phyloP scores from a whole-genome alignment of 2,797 vertebrate species.

The Peromyscus aztecus region DNA sequence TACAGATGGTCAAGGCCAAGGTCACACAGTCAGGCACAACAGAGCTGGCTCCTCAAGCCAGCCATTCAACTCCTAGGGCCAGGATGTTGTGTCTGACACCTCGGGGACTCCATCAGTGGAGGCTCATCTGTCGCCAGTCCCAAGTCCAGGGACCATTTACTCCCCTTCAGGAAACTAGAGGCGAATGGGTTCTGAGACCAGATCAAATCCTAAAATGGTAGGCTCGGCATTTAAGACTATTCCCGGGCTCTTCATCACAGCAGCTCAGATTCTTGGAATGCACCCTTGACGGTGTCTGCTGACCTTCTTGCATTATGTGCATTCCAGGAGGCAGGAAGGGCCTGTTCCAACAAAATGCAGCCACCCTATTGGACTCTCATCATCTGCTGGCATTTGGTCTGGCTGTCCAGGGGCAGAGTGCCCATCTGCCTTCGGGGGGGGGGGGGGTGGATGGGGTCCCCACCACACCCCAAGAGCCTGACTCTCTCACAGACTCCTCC shows the following conservation, averaged over 20 bases:
- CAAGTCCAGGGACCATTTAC: neutral
- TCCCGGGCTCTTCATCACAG: conserved; percentile 63
- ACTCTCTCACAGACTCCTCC: conserved; percentile 36
- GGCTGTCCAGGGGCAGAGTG: neutral
- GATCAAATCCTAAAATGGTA: conserved; percentile 29
- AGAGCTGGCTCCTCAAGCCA: neutral
- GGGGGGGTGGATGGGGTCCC: neutral
- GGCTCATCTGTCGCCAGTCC: neutral
- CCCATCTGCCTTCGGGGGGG: neutral
- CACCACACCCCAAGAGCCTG: neutral
- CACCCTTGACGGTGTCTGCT: neutral
- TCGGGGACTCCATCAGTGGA: neutral
- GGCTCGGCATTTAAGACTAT: conserved; percentile 45
- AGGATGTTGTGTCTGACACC: neutral
- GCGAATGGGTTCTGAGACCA: neutral
- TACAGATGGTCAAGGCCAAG: neutral
- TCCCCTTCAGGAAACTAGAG: neutral
- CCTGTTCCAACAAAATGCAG: neutral
- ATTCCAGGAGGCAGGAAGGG: conserved; percentile 14
- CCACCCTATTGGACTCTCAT: neutral
- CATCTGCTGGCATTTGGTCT: conserved; percentile 39
- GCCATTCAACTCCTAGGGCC: neutral
- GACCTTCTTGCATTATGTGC: neutral
- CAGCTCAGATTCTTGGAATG: conserved; percentile 56
- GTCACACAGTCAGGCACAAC: conserved; percentile 22